Base-by-base conservation (phyloP, 2,888 invertebrate species). In the Chymomyza procnemis region DNA sequence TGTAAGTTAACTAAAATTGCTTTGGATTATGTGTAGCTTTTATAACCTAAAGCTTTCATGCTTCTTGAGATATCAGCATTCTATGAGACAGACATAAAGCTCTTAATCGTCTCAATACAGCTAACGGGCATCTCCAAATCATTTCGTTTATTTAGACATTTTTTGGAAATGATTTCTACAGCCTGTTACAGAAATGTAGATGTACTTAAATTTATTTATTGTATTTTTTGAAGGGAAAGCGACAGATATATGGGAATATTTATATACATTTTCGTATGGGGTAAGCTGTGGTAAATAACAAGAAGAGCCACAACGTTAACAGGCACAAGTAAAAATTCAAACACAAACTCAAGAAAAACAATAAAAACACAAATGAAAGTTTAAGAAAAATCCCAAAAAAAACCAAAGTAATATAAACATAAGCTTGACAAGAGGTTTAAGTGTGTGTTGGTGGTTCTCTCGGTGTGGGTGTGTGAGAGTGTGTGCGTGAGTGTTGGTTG, bases 231-330 rank as follows among this genome's bases (percentile, higher is more conserved):
- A n/a, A 41, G 41, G 4, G 19, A 16, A 26, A 6, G 9, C n/a
- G 6, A 59, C 19, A 59, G 18, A 55, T n/a, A 56, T 5, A 56
- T 21, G 16, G 19, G 54, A 12, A 66, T 59, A 75, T 67, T 8
- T 19, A 19, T 58, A 58, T 58, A 19, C 16, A 48, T 26, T 56
- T 47, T 47, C 61, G 64, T 70, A 61, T 66, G 63, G 55, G 55
- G 47, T 60, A 67, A 78, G 66, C 76, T 54, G 58, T 47, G 52
- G 69, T 73, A n/a, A n/a, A n/a, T n/a, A 70, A 70, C 66, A 74
- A 69, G 62, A 69, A 69, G 64, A 70, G 50, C n/a, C n/a, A n/a
- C 61, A 67, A 59, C 56, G 65, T 64, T 12, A 66, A 54, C 46
- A 61, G 54, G 26, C 50, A 48, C 2, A 47, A 55, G 19, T 62